These are phyloP conservation scores for Lepisosteus osseus DNA, from an alignment of 2,113 vertebrate genomes.

Conservation along the genomic window DNA sequence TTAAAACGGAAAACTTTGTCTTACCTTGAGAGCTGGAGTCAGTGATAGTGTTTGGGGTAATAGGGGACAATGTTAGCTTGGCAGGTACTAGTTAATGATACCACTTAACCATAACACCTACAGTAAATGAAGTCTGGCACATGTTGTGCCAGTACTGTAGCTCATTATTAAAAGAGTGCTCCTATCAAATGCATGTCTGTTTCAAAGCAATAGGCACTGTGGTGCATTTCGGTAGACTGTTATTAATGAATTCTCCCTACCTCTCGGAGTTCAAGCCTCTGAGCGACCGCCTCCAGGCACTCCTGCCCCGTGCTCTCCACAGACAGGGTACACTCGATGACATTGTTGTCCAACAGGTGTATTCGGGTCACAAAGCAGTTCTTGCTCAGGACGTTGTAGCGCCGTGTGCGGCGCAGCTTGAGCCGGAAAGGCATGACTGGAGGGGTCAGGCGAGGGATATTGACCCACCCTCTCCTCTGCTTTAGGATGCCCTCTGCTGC, in stretches of 20 bases:
- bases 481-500: slow-evolving; percentile 40
- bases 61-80: too few species aligned
- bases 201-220: too few species aligned
- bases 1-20: too few species aligned
- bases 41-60: too few species aligned
- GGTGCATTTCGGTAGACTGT: too few species aligned
- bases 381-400: slow-evolving; percentile 96
- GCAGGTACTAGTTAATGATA: too few species aligned
- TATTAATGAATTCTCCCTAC: slow-evolving; percentile 52
- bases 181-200: too few species aligned
- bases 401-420: slow-evolving; percentile 84
- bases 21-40: too few species aligned
- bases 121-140: too few species aligned
- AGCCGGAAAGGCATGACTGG: slow-evolving; percentile 90
- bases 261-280: slow-evolving; percentile 91
- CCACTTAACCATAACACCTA: too few species aligned
- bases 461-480: slow-evolving; percentile 43
- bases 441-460: slow-evolving; percentile 16
- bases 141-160: too few species aligned
- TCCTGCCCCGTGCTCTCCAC: slow-evolving; percentile 95
- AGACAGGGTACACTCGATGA: slow-evolving; percentile 89
- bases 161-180: too few species aligned
- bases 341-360: slow-evolving; percentile 82
- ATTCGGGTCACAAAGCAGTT: slow-evolving; percentile 95
- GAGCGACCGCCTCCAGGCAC: slow-evolving; percentile 92